Percentiles rank a stretch among this genome's conserved stretches.
Evolutionary conservation across 2,888 invertebrate genomes (phyloP).

Genomic region (Epinotia nisella): DNA sequence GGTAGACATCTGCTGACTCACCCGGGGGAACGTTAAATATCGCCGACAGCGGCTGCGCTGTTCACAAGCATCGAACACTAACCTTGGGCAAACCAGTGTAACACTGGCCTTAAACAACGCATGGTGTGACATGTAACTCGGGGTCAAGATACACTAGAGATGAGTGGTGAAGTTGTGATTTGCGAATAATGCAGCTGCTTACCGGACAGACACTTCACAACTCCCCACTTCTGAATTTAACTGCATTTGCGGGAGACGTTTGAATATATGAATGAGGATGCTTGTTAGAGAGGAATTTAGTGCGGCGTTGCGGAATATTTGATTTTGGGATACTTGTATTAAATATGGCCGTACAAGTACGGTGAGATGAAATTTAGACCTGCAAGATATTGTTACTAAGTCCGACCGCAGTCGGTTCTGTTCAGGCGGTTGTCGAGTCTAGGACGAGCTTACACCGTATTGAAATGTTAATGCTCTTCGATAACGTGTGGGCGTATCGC

Average conservation of each 20-base stretch:
- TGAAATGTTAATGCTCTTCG: not conserved
- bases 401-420: not conserved
- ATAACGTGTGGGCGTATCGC: not conserved
- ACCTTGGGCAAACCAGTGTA: not conserved
- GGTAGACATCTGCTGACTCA: slow-evolving; percentile 60
- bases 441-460: not conserved
- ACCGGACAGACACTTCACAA: slow-evolving; percentile 36
- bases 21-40: slow-evolving; percentile 62
- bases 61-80: not conserved
- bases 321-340: slow-evolving; percentile 3
- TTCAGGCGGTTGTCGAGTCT: not conserved
- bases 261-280: slow-evolving; percentile 21
- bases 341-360: not conserved
- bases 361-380: not conserved
- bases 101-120: not conserved
- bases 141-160: not conserved
- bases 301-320: slow-evolving; percentile 9
- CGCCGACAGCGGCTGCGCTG: slow-evolving; percentile 46
- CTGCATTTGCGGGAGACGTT: slow-evolving; percentile 19
- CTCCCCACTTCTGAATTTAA: slow-evolving; percentile 31
- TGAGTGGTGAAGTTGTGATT: not conserved
- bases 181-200: slow-evolving; percentile 15
- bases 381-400: not conserved
- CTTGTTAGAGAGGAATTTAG: not conserved
- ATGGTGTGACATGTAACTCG: not conserved